Base-by-base conservation (phyloP, 2,888 invertebrate genomes). In the Orthosia cruda region DNA sequence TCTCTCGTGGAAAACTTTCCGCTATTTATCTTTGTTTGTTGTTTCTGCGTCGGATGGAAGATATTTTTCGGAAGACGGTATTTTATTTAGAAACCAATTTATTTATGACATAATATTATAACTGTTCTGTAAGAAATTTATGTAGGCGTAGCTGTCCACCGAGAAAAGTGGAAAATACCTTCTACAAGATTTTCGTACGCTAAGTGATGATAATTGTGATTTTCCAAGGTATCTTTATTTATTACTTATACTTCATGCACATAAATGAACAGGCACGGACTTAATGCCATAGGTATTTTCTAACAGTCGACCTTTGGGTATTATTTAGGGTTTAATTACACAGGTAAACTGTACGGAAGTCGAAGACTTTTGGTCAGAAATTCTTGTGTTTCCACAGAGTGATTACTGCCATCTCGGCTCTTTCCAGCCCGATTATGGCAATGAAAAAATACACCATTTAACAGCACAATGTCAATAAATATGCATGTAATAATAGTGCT, bases 11-110 rank as follows among this genome's bases (percentile, higher is more conserved):
- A 62, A 64, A 83, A 83, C 73, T 81, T 81, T 73, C 69, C 54
- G 64, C 69, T 68, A 78, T 81, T 81, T 81, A 66, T 81, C 80
- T 83, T 70, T 81, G 83, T 81, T 80, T 78, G 73, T 83, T 80
- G 80, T 80, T 80, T 78, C 69, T 73, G 68, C 55, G 45, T 47
- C 50, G 50, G 71, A 67, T 26, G 55, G 26, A 32, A 64, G 20
- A 82, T 81, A 55, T 82, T 63, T 81, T 77, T 82, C 67, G 52
- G 47, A 59, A 45, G 65, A 62, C 57, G 65, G 57, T 66, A 81
- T 76, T 81, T 81, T 76, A 61, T 55, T 74, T 67, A 20, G 40
- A 18, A 77, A 40, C 50, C 40, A 76, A 32, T 55, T 75, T 82
- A 64, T 71, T 70, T 76, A 50, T 71, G 62, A 63, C 62, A 18